Evolutionary conservation across 2,888 invertebrate species (phyloP), one percentile per base, ranked within the genome.

Genomic region (Liopterus haemorrhoidalis): DNA sequence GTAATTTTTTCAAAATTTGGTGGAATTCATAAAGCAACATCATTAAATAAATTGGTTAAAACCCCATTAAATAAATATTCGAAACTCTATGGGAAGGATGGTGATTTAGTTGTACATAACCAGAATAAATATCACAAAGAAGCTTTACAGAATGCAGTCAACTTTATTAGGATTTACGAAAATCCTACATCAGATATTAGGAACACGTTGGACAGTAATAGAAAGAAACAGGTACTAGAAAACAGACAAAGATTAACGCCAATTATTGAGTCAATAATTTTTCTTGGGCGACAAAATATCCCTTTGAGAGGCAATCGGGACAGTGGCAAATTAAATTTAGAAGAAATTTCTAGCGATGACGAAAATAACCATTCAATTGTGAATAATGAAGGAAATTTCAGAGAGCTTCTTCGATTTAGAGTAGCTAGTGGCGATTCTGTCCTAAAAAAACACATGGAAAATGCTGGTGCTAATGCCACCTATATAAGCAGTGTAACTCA

Each of bases 401-500:
- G 53, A 46, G 54, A 48, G 14, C 24, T 56, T 4, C 46, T 58
- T 21, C 38, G 52, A n/a, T 57, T 55, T 37, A 30, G 55, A 36
- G 43, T 59, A 8, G 48, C 32, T 35, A 38, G 53, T 38, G 58
- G 57, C 12, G 58, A 59, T 33, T 32, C 6, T 46, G 31, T 32
- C 8, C 46, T 59, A 19, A 36, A 53, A 41, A 15, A 46, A 9
- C 57, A 60, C 50, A 38, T 59, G 22, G 38, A 58, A 49, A 54
- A 20, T 5, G 40, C 54, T 9, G 21, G 37, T 14, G 36, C 53
- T 5, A 50, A 50, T 30, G 54, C 58, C 2, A 59, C 55, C 25
- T 59, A 46, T 41, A 27, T 46, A 28, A 41, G 58, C 32, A 61
- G 60, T 51, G 52, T 54, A 3, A 54, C 48, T 12, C 57, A 59